These are phyloP conservation scores for Dryocosmus kuriphilus DNA, from an alignment of 2,888 invertebrate genomes.

Conservation along the genomic window DNA sequence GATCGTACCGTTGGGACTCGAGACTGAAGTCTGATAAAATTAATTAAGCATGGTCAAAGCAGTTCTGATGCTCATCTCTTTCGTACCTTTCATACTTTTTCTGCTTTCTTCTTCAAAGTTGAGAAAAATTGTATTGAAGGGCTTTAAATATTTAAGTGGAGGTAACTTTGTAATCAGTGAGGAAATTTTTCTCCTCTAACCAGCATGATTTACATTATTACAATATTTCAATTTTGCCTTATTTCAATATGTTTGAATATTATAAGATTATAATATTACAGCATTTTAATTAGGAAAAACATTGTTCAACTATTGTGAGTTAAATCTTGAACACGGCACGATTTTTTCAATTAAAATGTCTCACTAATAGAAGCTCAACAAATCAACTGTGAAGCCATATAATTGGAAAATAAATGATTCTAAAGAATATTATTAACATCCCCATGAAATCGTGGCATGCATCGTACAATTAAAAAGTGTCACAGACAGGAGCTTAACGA, in stretches of 20 bases:
- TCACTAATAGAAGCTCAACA: not conserved
- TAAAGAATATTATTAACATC: constrained; percentile 5
- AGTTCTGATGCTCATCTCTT: not conserved
- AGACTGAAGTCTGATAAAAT: constrained; percentile 13
- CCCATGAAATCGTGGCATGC: not conserved
- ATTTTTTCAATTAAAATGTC: constrained; percentile 13
- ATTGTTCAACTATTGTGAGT: not conserved
- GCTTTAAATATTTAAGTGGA: not conserved
- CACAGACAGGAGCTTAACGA: not conserved
- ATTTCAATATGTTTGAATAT: not conserved
- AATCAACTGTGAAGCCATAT: not conserved
- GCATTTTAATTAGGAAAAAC: not conserved
- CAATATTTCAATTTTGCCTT: not conserved
- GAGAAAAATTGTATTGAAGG: constrained; percentile 7
- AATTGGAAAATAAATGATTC: constrained; percentile 13
- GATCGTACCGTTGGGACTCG: not conserved
- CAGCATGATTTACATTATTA: not conserved
- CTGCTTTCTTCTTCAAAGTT: constrained; percentile 13
- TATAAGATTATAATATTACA: not conserved
- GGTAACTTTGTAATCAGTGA: not conserved
- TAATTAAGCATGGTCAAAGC: constrained; percentile 21
- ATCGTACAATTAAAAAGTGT: constrained; percentile 20
- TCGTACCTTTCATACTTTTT: not conserved
- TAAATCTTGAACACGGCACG: not conserved
- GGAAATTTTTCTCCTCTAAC: not conserved